Conservation (phyloP, 2,888 invertebrate genomes). For the Tridacna gigas region DNA sequence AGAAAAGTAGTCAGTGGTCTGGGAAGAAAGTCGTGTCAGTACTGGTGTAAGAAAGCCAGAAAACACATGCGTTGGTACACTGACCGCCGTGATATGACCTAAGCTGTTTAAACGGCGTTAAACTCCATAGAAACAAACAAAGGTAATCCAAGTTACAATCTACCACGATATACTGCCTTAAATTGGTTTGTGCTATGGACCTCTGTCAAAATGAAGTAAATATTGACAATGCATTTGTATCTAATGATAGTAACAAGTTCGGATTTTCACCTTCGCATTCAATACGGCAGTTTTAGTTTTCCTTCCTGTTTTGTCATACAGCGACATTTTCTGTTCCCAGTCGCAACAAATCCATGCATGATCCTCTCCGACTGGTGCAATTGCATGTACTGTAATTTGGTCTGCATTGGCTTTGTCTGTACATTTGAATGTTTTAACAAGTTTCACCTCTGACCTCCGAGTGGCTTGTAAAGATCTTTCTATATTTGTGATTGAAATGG, state of each 20-base stretch:
- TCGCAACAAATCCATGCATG: slow-evolving; percentile 68
- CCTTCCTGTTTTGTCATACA: slow-evolving; percentile 58
- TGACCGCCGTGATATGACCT: too few relatives aligned
- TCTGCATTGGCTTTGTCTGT: slow-evolving; percentile 57
- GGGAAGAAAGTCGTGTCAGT: too few relatives aligned
- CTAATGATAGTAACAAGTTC: not conserved
- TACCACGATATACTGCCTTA: too few relatives aligned
- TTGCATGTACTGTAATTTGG: slow-evolving; percentile 60
- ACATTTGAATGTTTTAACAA: slow-evolving; percentile 53
- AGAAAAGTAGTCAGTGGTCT: too few relatives aligned
- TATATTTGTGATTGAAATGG: slow-evolving; percentile 52
- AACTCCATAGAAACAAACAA: too few relatives aligned
- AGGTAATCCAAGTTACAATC: too few relatives aligned
- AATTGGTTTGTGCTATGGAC: too few relatives aligned
- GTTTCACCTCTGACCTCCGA: slow-evolving; percentile 57
- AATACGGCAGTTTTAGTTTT: slow-evolving; percentile 58
- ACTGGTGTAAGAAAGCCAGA: too few relatives aligned
- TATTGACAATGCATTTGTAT: too few relatives aligned
- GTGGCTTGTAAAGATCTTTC: slow-evolving; percentile 50
- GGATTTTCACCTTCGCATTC: slow-evolving; percentile 54
- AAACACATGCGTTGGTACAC: too few relatives aligned
- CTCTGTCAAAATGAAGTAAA: too few relatives aligned
- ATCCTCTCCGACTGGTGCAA: slow-evolving; percentile 63
- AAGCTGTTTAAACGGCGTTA: too few relatives aligned
- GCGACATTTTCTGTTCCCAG: slow-evolving; percentile 65